Conservation (phyloP, 2,888 invertebrate species). For the Ormyrus nitidulus region DNA sequence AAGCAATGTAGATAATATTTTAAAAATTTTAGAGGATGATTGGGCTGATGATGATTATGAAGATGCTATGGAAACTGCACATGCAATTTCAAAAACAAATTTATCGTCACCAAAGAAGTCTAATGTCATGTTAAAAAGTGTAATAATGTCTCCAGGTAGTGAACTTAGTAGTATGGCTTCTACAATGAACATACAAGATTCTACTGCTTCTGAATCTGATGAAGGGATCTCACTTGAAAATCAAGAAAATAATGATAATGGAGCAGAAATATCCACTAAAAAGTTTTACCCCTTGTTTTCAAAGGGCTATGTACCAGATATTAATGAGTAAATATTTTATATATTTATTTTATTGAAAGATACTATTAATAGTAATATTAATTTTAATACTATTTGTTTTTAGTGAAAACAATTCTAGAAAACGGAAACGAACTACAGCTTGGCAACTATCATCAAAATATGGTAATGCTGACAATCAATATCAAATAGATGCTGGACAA, state of each 20-base stretch:
- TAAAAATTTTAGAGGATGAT: conserved; percentile 73
- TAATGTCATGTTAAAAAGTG: conserved; percentile 60
- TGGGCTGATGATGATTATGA: conserved; percentile 71
- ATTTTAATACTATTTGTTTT: neutral
- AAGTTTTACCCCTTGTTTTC: conserved; percentile 70
- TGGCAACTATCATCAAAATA: conserved; percentile 76
- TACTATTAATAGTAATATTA: conserved; percentile 5
- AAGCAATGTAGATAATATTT: conserved; percentile 66
- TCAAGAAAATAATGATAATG: conserved; percentile 35
- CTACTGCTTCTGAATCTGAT: conserved; percentile 38
- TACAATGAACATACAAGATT: conserved; percentile 76
- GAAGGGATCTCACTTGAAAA: conserved; percentile 57
- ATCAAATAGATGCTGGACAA: conserved; percentile 90
- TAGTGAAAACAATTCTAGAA: conserved; percentile 60
- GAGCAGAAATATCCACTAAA: conserved; percentile 36
- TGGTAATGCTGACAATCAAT: conserved; percentile 79
- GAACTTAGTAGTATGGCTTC: conserved; percentile 77
- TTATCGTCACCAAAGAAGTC: conserved; percentile 61
- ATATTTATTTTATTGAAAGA: conserved; percentile 8
- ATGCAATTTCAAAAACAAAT: conserved; percentile 17
- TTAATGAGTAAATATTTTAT: conserved; percentile 62
- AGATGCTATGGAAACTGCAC: conserved; percentile 62
- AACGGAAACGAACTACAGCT: conserved; percentile 63
- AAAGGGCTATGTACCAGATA: conserved; percentile 64
- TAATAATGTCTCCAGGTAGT: conserved; percentile 76